Conservation (phyloP, 1,140 invertebrate genomes). For the Macrocentrus cingulum region DNA sequence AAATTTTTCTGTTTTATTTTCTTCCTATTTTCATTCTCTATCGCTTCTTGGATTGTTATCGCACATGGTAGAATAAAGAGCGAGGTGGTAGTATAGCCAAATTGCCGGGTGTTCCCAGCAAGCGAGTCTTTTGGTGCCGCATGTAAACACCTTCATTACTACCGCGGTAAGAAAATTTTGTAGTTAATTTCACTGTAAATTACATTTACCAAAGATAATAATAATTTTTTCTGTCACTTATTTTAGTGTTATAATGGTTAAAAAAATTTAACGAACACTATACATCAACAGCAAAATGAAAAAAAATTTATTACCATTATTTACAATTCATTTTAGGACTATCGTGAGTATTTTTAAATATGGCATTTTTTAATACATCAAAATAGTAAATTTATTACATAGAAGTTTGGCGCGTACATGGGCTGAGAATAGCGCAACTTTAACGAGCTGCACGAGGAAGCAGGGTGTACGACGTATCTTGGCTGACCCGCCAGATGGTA, state of each 20-base stretch:
- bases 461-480: slow-evolving; percentile 34
- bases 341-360: too few species aligned
- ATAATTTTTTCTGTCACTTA: too few species aligned
- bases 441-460: slow-evolving; percentile 21
- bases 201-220: too few species aligned
- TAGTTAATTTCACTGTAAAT: too few species aligned
- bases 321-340: too few species aligned
- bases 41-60: background rate
- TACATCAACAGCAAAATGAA: too few species aligned
- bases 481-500: slow-evolving; percentile 39
- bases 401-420: slow-evolving; percentile 10
- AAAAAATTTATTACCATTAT: too few species aligned
- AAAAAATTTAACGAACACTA: too few species aligned
- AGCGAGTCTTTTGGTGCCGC: slow-evolving; percentile 21
- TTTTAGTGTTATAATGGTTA: too few species aligned
- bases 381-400: too few species aligned
- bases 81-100: slow-evolving; percentile 1
- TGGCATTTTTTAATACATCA: background rate
- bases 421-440: slow-evolving; percentile 18
- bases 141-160: slow-evolving; percentile 40
- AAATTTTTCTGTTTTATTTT: background rate
- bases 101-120: slow-evolving; percentile 20
- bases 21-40: background rate
- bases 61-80: slow-evolving; percentile 2
- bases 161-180: too few species aligned